Base-by-base conservation (phyloP, 2,113 vertebrate species). In the Condylura cristata region DNA sequence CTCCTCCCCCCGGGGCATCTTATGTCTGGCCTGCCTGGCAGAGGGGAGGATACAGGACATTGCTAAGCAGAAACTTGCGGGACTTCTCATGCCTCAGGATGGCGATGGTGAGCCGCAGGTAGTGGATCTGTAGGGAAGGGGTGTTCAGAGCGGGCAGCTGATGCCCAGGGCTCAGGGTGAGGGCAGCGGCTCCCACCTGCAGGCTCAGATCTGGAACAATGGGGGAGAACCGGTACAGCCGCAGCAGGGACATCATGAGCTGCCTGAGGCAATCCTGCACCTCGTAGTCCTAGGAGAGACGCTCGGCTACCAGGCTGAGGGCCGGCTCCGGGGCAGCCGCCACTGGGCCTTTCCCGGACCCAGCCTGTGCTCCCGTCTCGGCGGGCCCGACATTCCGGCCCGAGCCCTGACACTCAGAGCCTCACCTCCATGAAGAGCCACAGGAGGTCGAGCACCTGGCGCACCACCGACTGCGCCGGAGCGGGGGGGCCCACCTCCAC, bases 361-460 rank as follows among this genome's bases (percentile, higher is more conserved):
- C 60, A 58, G 8, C 71, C 24, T 2, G 0, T 30, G 41, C 37
- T 41, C 51, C n/a, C 0, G 3, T 1, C 32, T 39, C 14, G 2
- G 8, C 5, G 34, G 28, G 51, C 51, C 76, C 26, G 6, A 51
- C 2, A 0, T 17, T 60, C 44, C 0, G 6, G 44, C 60, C 41
- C 1, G 12, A 91, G 79, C 53, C 16, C 75, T 0, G 22, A 16
- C 34, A 20, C 53, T 11, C 3, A 30, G 70, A 53, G 41, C 78
- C 98, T 98, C 78, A 99, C 99, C 99, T 99, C 99, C 99, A 99
- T 99, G 93, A 99, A 99, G 85, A 99, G 99, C 99, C 99, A 99
- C 98, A 99, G 99, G 78, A 99, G 98, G 91, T 99, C 99, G 44
- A 99, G 97, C 4, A 99, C 98, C 91, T 99, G 99, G 93, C 99